Evolutionary conservation across 1,140 invertebrate genomes (phyloP).

Genomic region (Heterodera carotae): DNA sequence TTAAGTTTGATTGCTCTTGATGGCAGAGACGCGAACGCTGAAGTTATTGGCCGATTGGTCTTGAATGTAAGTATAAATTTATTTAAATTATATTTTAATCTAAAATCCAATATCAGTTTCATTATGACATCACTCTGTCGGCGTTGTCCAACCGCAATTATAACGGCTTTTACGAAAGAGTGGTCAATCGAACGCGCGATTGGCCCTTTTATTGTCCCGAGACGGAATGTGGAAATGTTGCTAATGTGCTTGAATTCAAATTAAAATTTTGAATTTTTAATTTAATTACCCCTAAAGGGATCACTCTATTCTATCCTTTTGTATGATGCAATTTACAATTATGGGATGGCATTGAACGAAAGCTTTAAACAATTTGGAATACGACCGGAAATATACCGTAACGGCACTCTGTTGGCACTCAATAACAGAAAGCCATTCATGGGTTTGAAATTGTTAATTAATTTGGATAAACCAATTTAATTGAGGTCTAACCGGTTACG

Average conservation of each 20-base stretch:
- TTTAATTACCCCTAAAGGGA: neutral
- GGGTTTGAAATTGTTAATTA: neutral
- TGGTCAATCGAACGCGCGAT: neutral
- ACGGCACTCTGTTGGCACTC: conserved; percentile 3
- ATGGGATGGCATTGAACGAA: neutral
- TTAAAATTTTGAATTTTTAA: neutral
- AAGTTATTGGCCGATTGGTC: conserved; percentile 33
- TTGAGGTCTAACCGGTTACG: neutral
- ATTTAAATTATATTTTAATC: too few species aligned
- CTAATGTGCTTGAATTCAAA: neutral
- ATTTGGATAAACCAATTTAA: neutral
- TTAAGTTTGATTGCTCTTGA: neutral
- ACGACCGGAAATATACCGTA: neutral
- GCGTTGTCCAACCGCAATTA: conserved; percentile 10
- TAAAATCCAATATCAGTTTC: too few species aligned
- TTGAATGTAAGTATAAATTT: conserved; percentile 52
- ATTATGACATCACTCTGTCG: conserved; percentile 27
- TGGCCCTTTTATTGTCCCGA: neutral
- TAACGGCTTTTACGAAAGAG: conserved; percentile 11
- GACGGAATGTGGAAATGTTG: conserved; percentile 32
- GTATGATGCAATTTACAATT: neutral
- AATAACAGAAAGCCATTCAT: conserved; percentile 24
- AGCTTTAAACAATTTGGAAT: neutral
- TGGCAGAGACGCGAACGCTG: conserved; percentile 38
- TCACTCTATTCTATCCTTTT: neutral